Conservation (phyloP, 2,113 vertebrate species). For the Camarhynchus parvulus region DNA sequence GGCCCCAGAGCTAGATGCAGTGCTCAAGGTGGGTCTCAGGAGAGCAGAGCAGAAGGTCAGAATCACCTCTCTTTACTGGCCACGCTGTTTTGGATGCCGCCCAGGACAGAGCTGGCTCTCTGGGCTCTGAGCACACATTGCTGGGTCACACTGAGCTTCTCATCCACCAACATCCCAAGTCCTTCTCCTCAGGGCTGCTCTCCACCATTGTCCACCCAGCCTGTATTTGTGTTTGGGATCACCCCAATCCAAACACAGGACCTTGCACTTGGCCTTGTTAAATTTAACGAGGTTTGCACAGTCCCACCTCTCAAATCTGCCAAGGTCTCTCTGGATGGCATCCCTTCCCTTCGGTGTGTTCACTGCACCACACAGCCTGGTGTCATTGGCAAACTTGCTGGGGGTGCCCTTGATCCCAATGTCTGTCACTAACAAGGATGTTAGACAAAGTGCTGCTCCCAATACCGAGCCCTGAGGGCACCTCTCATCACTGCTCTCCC, state of each 20-base stretch:
- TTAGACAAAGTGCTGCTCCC: background rate
- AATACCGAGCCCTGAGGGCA: fast-evolving
- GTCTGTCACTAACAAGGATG: fast-evolving
- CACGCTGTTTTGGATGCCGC: background rate
- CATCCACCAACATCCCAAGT: background rate
- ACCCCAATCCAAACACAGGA: background rate
- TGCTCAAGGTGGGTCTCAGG: background rate
- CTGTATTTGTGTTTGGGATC: background rate
- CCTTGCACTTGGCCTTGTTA: background rate
- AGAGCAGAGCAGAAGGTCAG: background rate
- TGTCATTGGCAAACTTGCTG: background rate
- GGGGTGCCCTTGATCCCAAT: background rate
- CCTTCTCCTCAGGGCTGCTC: background rate
- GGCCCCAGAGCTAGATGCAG: background rate
- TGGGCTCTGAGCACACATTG: background rate
- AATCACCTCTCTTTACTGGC: background rate
- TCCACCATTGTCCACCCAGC: background rate
- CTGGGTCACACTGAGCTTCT: background rate
- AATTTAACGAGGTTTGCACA: fast-evolving
- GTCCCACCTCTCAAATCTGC: background rate
- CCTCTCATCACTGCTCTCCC: fast-evolving
- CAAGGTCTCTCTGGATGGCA: background rate
- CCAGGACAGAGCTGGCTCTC: background rate
- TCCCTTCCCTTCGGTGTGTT: background rate
- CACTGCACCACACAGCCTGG: background rate